phyloP scores from a whole-genome alignment of 2,888 invertebrate genomes.

The Apoderus coryli region DNA sequence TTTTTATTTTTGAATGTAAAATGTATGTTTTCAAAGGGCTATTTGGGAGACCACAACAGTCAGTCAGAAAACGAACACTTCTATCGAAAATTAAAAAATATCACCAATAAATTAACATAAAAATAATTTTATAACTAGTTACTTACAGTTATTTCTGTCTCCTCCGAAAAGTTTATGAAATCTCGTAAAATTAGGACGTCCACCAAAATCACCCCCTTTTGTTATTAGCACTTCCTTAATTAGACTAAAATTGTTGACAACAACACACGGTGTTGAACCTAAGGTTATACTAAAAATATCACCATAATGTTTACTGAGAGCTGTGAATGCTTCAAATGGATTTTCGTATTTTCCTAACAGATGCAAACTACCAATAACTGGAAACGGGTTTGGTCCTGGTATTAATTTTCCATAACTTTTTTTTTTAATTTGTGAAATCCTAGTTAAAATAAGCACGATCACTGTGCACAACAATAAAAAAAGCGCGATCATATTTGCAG shows the following conservation, averaged over 20 bases:
- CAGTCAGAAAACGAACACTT: no score
- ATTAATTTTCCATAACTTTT: no score
- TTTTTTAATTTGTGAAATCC: no score
- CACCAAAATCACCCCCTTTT: slow-evolving; percentile 69
- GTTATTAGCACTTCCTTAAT: slow-evolving; percentile 64
- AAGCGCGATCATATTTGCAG: slow-evolving; percentile 30
- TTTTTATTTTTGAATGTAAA: no score
- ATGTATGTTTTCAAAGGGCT: no score
- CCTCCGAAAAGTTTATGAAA: slow-evolving; percentile 74
- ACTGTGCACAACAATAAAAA: slow-evolving; percentile 28
- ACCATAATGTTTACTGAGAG: slow-evolving; percentile 52
- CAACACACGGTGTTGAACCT: slow-evolving; percentile 53
- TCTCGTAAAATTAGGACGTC: slow-evolving; percentile 65
- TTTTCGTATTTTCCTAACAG: slow-evolving; percentile 46
- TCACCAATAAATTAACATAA: no score
- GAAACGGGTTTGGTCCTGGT: slow-evolving; percentile 53
- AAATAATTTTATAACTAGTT: no score
- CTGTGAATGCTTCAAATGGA: slow-evolving; percentile 59
- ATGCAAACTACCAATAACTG: slow-evolving; percentile 57
- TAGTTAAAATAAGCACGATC: no score
- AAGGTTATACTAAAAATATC: slow-evolving; percentile 56
- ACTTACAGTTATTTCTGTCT: slow-evolving; percentile 78
- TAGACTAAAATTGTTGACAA: slow-evolving; percentile 57
- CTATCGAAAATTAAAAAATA: neutral
- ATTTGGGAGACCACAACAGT: no score